These are phyloP conservation scores for Anguilla japonica DNA, from an alignment of 2,113 vertebrate species.

Conservation along the genomic window DNA sequence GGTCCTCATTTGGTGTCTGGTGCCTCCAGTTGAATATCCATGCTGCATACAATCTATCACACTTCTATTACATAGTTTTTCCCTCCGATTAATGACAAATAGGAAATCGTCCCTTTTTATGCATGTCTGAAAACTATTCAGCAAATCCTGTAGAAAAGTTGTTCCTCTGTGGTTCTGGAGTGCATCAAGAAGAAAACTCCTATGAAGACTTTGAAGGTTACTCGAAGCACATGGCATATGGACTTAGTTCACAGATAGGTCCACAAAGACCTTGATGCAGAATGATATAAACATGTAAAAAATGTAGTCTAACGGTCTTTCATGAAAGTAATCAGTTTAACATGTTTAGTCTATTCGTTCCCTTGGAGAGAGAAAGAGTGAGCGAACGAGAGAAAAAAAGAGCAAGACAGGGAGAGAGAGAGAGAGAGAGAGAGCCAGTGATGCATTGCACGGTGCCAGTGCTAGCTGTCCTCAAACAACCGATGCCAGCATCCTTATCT, in stretches of 20 bases:
- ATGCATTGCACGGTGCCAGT: not conserved
- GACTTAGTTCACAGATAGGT: not conserved
- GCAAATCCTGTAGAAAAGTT: not conserved
- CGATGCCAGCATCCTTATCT: not conserved
- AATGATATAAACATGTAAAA: not conserved
- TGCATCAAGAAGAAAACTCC: not conserved
- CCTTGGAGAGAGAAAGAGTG: not conserved
- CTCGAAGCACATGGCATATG: not conserved
- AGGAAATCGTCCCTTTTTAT: not conserved
- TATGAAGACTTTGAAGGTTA: not conserved
- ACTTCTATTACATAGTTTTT: not conserved
- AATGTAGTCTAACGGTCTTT: not conserved
- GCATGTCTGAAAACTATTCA: not conserved
- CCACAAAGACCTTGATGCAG: not conserved
- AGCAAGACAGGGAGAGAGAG: not conserved
- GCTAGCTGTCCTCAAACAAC: not conserved
- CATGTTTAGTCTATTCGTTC: not conserved
- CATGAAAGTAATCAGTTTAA: slow-evolving; percentile 1
- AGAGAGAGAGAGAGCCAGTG: too few relatives aligned
- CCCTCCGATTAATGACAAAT: not conserved
- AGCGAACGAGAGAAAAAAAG: not conserved
- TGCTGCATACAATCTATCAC: not conserved
- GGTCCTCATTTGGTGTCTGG: too few relatives aligned
- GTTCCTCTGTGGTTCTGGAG: not conserved
- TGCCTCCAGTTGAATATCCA: not conserved